These are phyloP conservation scores for Buathra laborator DNA, from an alignment of 2,888 invertebrate species.

Conservation along the genomic window DNA sequence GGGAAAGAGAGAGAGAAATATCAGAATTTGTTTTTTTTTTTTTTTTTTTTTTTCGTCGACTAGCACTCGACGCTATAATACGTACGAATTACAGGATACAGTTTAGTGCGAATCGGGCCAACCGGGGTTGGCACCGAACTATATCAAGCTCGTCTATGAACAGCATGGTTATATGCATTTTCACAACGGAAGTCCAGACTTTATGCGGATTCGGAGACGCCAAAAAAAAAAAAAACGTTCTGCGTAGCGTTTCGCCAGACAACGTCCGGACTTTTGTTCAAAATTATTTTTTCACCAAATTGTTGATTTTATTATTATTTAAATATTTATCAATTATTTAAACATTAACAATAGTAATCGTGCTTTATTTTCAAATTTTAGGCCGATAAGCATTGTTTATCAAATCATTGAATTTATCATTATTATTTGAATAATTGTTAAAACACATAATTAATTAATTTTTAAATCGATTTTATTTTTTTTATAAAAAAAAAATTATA, in stretches of 20 bases:
- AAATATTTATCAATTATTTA: background rate
- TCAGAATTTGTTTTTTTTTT: slow-evolving; percentile 68
- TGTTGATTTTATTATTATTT: background rate
- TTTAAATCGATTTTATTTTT: too few species aligned
- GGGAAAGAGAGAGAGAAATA: slow-evolving; percentile 66
- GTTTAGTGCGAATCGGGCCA: slow-evolving; percentile 77
- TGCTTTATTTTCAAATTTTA: too few species aligned
- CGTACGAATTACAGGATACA: slow-evolving; percentile 78
- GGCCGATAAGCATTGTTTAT: too few species aligned
- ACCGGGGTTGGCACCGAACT: slow-evolving; percentile 16
- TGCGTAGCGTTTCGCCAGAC: slow-evolving; percentile 21
- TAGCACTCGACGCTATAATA: slow-evolving; percentile 66
- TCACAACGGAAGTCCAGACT: slow-evolving; percentile 47
- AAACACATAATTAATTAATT: too few species aligned
- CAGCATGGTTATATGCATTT: slow-evolving; percentile 31
- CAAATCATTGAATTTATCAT: too few species aligned
- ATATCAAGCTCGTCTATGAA: slow-evolving; percentile 39
- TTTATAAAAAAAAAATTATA: too few species aligned
- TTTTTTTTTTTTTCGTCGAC: slow-evolving; percentile 33
- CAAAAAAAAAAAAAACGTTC: slow-evolving; percentile 18
- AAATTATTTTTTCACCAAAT: too few species aligned
- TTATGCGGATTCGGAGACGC: slow-evolving; percentile 56
- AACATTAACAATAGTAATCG: too few species aligned
- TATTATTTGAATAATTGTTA: too few species aligned
- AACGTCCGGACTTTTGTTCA: slow-evolving; percentile 11